phyloP scores from a whole-genome alignment of 2,113 vertebrate genomes.

The Balaenoptera acutorostrata region DNA sequence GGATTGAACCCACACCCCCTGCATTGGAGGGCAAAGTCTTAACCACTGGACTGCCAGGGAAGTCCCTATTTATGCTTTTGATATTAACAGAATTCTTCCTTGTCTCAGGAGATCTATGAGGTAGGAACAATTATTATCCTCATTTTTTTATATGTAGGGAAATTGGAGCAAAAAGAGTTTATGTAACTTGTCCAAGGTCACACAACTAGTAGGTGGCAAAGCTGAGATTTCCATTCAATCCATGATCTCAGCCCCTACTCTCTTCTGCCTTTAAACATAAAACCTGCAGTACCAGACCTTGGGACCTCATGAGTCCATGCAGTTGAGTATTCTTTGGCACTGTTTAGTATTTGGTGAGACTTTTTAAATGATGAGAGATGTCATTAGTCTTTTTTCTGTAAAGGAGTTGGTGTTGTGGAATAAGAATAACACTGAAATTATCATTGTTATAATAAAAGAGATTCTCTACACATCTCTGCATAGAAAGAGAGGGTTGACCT shows the following conservation, averaged over 20 bases:
- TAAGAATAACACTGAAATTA: not conserved
- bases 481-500: not conserved
- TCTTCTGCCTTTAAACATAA: not conserved
- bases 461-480: not conserved
- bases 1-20: too few species aligned
- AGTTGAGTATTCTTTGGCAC: not conserved
- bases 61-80: not conserved
- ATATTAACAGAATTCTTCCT: not conserved
- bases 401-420: not conserved
- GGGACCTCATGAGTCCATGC: not conserved
- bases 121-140: not conserved
- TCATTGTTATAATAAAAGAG: not conserved
- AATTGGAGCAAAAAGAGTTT: not conserved
- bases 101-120: not conserved
- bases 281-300: not conserved
- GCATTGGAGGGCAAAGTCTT: too few species aligned
- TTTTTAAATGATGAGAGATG: not conserved
- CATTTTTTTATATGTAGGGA: not conserved
- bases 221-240: not conserved
- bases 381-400: not conserved
- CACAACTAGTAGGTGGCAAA: not conserved
- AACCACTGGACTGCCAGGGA: too few species aligned
- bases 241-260: not conserved
- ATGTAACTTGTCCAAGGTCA: not conserved
- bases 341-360: not conserved